Percentiles rank a stretch among this genome's conserved stretches.
Evolutionary conservation across 2,797 vertebrate species (phyloP).

Genomic region (Sitta carolinensis): DNA sequence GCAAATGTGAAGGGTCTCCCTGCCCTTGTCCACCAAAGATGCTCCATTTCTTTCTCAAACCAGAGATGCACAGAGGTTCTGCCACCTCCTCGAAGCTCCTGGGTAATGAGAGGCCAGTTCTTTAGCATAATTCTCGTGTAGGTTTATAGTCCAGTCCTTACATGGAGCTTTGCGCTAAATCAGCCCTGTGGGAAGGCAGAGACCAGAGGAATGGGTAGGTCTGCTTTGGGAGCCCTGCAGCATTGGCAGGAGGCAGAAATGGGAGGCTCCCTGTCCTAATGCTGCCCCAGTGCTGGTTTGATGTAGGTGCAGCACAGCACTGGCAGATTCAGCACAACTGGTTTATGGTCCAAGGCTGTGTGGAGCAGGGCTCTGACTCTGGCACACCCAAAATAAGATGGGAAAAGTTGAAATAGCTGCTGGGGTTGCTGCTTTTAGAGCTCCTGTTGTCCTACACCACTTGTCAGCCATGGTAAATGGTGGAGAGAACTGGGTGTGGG

Average conservation of each 20-base stretch:
- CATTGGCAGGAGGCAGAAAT: not conserved
- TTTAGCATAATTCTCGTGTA: not conserved
- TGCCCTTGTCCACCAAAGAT: not conserved
- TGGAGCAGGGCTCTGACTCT: not conserved
- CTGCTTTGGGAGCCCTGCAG: not conserved
- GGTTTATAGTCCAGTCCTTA: not conserved
- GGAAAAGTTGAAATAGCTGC: not conserved
- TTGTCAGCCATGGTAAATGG: not conserved
- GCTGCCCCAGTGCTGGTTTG: not conserved
- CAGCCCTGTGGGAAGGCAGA: not conserved
- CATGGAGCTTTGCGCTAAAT: not conserved
- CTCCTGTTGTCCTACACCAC: not conserved
- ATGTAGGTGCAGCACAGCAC: not conserved
- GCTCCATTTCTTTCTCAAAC: not conserved
- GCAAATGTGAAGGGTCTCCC: not conserved
- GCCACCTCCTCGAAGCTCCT: not conserved
- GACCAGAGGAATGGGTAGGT: not conserved
- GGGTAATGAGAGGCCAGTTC: not conserved
- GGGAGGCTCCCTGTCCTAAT: not conserved
- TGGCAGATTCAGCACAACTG: not conserved
- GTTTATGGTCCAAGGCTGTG: not conserved
- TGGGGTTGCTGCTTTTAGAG: not conserved
- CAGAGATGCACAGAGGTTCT: not conserved
- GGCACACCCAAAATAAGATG: not conserved
- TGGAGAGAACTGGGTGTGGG: not conserved